Base-by-base conservation (phyloP, 2,113 vertebrate species). In the mouse (Mus musculus) region DNA sequence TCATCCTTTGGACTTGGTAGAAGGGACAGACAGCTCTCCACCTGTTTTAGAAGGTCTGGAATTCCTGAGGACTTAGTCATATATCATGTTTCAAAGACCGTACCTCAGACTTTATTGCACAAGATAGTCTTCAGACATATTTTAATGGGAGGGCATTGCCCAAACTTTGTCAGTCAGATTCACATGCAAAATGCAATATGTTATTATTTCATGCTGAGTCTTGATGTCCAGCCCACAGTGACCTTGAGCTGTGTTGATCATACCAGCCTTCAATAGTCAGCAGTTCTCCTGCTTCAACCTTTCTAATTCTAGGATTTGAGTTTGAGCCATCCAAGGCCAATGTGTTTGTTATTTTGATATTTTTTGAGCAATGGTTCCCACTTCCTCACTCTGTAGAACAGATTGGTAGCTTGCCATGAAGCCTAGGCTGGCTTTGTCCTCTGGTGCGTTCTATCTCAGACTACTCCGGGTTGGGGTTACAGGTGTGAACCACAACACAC, bases 41-140 rank as follows among this genome's bases (percentile, higher is more conserved):
- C 10, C 11, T 49, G 39, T 24, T 67, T 33, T 87, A 30, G 2
- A 33, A 52, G 36, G 56, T 19, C 81, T 63, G 9, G 19, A 16
- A 24, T 20, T 12, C 6, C 30, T 33, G 36, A 20, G 52, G 30
- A 33, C 30, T 22, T n/a, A 36, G 5, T n/a, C 7, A 36, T 36
- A 80, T n/a, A 22, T 63, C 20, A 63, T 28, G 3, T 85, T 20
- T 61, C 4, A 20, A 85, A 39, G 59, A 4, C 6, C 30, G 26
- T 67, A 5, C 14, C 14, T 19, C 9, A 2, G 36, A 33, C 6
- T 49, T 16, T 42, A 7, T 49, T 17, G 24, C 2, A 13, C 0
- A 14, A 39, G n/a, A n/a, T 22, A 12, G 16, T 72, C 30, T 82
- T 24, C 3, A 73, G 24, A 61, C 8, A 24, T 1, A 19, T 5